phyloP scores from a whole-genome alignment of 2,113 vertebrate species.

The Pseudorasbora parva region DNA sequence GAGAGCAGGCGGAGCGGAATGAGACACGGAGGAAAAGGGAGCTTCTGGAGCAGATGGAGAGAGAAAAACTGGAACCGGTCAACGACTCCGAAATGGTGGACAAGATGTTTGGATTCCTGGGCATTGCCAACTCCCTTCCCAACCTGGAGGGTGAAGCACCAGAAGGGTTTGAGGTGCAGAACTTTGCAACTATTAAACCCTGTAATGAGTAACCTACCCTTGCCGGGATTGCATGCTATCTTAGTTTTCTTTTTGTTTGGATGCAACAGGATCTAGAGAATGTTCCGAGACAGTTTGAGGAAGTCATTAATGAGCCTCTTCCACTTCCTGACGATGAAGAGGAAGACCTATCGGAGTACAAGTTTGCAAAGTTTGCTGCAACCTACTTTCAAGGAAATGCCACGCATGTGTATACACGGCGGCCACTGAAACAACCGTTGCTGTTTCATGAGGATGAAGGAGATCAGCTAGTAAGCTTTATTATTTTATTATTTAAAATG shows the following conservation, averaged over 20 bases:
- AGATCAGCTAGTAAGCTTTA: slow-evolving; percentile 87
- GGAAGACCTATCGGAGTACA: slow-evolving; percentile 95
- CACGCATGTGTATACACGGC: slow-evolving; percentile 86
- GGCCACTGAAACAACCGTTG: slow-evolving; percentile 93
- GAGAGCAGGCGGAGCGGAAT: slow-evolving; percentile 89
- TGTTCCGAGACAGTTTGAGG: slow-evolving; percentile 79
- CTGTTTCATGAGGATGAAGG: slow-evolving; percentile 96
- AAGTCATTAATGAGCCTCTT: slow-evolving; percentile 87
- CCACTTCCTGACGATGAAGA: slow-evolving; percentile 93
- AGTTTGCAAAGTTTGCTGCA: slow-evolving; percentile 94
- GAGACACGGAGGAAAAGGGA: slow-evolving; percentile 92
- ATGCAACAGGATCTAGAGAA: slow-evolving; percentile 86
- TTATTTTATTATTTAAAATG: neutral
- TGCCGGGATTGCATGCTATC: neutral
- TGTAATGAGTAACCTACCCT: neutral
- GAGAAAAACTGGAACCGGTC: slow-evolving; percentile 87
- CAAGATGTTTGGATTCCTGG: slow-evolving; percentile 98
- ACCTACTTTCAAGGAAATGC: slow-evolving; percentile 97
- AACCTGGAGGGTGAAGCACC: slow-evolving; percentile 94
- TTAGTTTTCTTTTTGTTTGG: neutral
- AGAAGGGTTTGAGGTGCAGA: slow-evolving; percentile 89
- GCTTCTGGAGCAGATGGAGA: slow-evolving; percentile 92
- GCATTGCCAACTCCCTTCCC: slow-evolving; percentile 81
- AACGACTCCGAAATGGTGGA: slow-evolving; percentile 99
- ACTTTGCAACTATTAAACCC: neutral